A percentile compares a stretch with the other conserved stretches of the same genome.
Evolutionary conservation across 2,797 vertebrate species (phyloP).

Genomic region (Sebastiscus tertius): DNA sequence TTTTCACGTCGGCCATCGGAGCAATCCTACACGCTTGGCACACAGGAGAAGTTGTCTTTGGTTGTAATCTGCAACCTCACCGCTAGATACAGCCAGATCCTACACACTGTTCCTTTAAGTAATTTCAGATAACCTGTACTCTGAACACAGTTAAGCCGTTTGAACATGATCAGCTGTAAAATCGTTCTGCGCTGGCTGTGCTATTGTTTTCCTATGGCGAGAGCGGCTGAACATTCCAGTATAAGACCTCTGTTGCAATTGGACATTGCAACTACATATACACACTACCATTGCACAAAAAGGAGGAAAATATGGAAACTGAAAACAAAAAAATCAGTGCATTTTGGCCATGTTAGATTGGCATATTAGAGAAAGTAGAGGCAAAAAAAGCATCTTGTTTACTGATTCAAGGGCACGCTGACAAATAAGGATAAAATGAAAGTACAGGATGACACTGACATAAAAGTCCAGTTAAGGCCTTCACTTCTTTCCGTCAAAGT

Average conservation of each 20-base stretch:
- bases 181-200: too few relatives aligned
- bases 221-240: neutral
- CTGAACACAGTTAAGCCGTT: neutral
- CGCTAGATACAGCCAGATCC: too few relatives aligned
- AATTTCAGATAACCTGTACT: neutral
- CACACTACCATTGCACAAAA: neutral
- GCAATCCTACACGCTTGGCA: too few relatives aligned
- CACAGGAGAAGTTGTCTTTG: too few relatives aligned
- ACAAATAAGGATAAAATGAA: slow-evolving; percentile 35
- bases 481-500: slow-evolving; percentile 47
- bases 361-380: neutral
- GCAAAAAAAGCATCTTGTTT: neutral
- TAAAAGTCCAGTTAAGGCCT: slow-evolving; percentile 35
- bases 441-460: slow-evolving; percentile 36
- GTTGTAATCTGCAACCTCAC: too few relatives aligned
- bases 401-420: slow-evolving; percentile 39
- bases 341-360: neutral
- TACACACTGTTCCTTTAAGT: neutral
- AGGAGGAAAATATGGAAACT: neutral
- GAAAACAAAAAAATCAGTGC: neutral
- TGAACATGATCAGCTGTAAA: too few relatives aligned
- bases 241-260: neutral
- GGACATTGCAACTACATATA: neutral
- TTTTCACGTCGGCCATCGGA: too few relatives aligned
- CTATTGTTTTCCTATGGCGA: too few relatives aligned